Evolutionary conservation across 2,797 vertebrate genomes (phyloP), one percentile per base, ranked within the genome.

Genomic region (Neosilurus mollespiculum): DNA sequence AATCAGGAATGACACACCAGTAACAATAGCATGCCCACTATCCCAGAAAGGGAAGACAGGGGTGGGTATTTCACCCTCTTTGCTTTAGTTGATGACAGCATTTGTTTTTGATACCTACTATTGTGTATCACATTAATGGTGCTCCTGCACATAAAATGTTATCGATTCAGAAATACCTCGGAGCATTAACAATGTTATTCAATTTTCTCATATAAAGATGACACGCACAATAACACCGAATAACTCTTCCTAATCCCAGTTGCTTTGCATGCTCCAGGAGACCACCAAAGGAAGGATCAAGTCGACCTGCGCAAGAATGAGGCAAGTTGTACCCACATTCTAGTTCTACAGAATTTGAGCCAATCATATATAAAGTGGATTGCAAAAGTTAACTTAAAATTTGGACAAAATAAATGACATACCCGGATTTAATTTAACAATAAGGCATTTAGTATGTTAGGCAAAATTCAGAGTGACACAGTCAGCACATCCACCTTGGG

Each of bases 151-250:
- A 66, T 73, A n/a, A 75, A 51, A 64, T 85, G 80, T 78, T 80
- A 66, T 70, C 59, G 76, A 83, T 51, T 56, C 69, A 71, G 24
- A 69, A 64, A 80, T n/a, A 20, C 54, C 69, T 84, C 59, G 30
- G n/a, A 66, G 54, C 61, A 66, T 43, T 16, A 56, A 83, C 67
- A 70, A 11, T 70, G 83, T 34, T 16, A 59, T 66, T 58, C 77
- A 82, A 67, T 34, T 80, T 64, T 85, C 73, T 84, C 70, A 67
- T 67, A 76, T 75, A 86, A 84, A 81, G 83, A 87, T 81, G 82
- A 83, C 80, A 77, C 49, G 69, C 11, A 37, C 34, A 85, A 71
- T 87, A 26, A 80, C 43, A 67, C 43, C 53, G 3, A 67, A 71
- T 5, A 58, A 78, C 81, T 37, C 65, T 72, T 54, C 61, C 76